Evolutionary conservation across 2,888 invertebrate species (phyloP), one percentile per base, ranked within the genome.

Genomic region (Acleris holmiana): DNA sequence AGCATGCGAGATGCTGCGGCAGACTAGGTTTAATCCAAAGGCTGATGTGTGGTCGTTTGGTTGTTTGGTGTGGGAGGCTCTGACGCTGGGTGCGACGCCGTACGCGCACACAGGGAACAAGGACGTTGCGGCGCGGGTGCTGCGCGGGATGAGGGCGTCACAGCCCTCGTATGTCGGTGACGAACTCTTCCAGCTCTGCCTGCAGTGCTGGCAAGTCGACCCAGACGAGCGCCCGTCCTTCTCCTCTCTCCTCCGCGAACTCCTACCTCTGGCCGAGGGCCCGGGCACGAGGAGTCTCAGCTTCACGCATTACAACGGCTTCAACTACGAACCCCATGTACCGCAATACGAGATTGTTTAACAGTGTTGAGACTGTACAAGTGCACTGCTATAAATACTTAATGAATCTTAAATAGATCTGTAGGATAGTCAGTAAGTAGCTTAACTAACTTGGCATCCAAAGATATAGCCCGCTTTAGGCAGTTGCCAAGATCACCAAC

Each of bases 21-120:
- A 95, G 73, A 95, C 94, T 57, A 94, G 95, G 55, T 95, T 94
- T 71, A 94, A 95, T n/a, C 88, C 93, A 4, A 95, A 96, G 75
- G 96, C 96, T 61, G 97, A 97, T 76, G 94, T 97, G 5, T 98
- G 97, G 97, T 96, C 97, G 0, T 97, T 95, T 82, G 97, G 96
- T 0, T 95, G 96, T 67, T 82, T 97, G 13, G 88, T 97, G 68
- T 98, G 97, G 97, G 98, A 98, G 85, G 95, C 96, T 67, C 93
- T 96, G 71, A 94, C 96, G 4, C 88, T 97, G 77, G 97, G 95
- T 44, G 97, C 95, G 1, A 97, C 97, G 0, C 96, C 96, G 0
- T 97, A 96, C 79, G 93, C 94, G 1, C 94, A 95, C 73, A 92
- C 96, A n/a, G 86, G 89, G 4, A 95, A 93, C 66, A 94, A 94